These are phyloP conservation scores for Acrobasis consociella DNA, from an alignment of 2,888 invertebrate genomes.

Conservation along the genomic window DNA sequence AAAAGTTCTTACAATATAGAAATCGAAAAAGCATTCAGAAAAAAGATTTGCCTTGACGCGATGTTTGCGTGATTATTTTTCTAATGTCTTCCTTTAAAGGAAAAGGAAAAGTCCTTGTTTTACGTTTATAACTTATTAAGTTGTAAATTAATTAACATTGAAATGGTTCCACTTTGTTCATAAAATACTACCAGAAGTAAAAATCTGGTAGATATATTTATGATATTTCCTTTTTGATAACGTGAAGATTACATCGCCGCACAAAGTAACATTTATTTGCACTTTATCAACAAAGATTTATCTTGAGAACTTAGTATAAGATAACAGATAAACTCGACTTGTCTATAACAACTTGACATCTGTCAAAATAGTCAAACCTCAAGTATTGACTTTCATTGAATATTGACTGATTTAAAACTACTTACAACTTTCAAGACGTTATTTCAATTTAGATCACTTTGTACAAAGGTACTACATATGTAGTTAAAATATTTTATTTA, in stretches of 20 bases:
- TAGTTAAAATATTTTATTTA: no score
- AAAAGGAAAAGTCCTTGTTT: not conserved
- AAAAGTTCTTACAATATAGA: not conserved
- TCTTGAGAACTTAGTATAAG: not conserved
- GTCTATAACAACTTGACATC: not conserved
- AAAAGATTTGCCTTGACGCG: not conserved
- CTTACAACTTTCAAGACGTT: no score
- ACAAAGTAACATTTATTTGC: not conserved
- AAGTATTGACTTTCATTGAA: not conserved
- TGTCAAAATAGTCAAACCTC: not conserved
- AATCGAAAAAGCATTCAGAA: no score
- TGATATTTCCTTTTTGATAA: conserved; percentile 14
- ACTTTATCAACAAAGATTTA: conserved; percentile 9
- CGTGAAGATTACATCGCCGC: not conserved
- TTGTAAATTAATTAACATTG: not conserved
- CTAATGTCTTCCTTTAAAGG: not conserved
- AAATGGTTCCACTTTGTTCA: not conserved
- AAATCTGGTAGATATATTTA: conserved; percentile 2
- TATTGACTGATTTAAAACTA: no score
- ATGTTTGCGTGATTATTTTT: not conserved
- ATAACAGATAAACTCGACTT: not conserved
- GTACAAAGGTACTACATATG: no score
- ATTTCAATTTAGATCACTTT: no score
- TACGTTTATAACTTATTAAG: no score
- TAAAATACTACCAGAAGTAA: not conserved